A percentile compares a stretch with the other conserved stretches of the same genome.
Conservation (phyloP, 2,797 vertebrate species). For the Sternotherus odoratus region DNA sequence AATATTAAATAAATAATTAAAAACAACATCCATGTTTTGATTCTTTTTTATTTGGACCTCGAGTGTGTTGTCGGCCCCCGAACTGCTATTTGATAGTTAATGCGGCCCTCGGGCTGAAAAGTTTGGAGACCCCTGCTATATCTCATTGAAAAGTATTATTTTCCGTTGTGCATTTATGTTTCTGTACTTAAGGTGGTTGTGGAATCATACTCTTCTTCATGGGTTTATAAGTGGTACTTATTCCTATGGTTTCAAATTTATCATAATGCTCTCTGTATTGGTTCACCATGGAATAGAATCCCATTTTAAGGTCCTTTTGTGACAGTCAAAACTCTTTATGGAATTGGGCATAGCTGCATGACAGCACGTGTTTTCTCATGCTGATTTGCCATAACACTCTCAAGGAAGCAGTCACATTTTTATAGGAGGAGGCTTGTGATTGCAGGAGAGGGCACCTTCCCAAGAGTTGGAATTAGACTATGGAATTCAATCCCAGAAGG, state of each 20-base stretch:
- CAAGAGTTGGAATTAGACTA: neutral
- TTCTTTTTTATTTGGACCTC: too few relatives aligned
- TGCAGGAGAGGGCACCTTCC: neutral
- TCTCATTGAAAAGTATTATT: too few relatives aligned
- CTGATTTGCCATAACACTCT: neutral
- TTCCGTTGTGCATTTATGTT: neutral
- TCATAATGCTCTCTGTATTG: neutral
- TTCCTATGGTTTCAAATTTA: neutral
- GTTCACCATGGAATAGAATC: neutral
- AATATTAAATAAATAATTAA: too few relatives aligned
- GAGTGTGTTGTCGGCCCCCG: too few relatives aligned
- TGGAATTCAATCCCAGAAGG: neutral
- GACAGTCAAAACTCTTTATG: neutral
- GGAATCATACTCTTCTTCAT: neutral
- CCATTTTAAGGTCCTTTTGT: neutral
- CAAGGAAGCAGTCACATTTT: neutral
- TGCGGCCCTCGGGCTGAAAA: too few relatives aligned
- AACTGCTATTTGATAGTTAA: too few relatives aligned
- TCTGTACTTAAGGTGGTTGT: neutral
- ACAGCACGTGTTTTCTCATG: neutral
- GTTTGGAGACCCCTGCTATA: too few relatives aligned
- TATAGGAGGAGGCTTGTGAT: neutral
- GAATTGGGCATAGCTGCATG: neutral
- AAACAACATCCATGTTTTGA: too few relatives aligned
- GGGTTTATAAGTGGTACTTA: neutral